phyloP scores from a whole-genome alignment of 2,888 invertebrate species.

The Cecidostiba fungosa region DNA sequence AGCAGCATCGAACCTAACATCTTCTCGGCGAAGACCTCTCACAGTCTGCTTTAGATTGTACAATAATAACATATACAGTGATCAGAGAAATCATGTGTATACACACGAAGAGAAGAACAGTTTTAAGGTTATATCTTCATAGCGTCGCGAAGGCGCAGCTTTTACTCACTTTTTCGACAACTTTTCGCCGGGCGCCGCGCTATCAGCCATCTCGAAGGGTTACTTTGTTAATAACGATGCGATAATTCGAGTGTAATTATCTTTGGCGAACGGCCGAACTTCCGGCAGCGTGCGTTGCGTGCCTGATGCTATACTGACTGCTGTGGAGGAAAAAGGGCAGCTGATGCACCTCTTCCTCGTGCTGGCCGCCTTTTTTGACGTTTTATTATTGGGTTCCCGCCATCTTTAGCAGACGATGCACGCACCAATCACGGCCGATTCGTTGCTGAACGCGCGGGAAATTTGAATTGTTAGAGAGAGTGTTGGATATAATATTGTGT shows the following conservation, averaged over 20 bases:
- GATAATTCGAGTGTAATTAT: not conserved
- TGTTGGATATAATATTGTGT: too few relatives aligned
- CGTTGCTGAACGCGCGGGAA: not conserved
- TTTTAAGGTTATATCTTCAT: conserved; percentile 40
- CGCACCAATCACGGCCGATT: not conserved
- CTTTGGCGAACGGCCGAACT: not conserved
- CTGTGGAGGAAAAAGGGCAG: not conserved
- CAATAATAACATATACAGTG: not conserved
- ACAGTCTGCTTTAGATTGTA: not conserved
- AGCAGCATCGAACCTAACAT: conserved; percentile 60
- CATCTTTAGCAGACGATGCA: conserved; percentile 13
- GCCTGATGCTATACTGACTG: not conserved
- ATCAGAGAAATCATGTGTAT: not conserved
- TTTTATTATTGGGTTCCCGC: not conserved
- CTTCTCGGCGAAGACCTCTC: conserved; percentile 9
- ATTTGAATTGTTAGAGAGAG: not conserved
- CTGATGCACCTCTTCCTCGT: not conserved
- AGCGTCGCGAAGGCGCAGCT: conserved; percentile 14
- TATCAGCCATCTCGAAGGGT: conserved; percentile 52
- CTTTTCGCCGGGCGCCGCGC: conserved; percentile 83
- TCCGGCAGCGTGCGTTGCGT: conserved; percentile 10
- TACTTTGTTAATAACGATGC: not conserved
- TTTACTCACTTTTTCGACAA: conserved; percentile 86
- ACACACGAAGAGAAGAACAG: not conserved
- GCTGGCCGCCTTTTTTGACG: not conserved